Conservation (phyloP, 2,113 vertebrate species). For the Thomomys bottae region DNA sequence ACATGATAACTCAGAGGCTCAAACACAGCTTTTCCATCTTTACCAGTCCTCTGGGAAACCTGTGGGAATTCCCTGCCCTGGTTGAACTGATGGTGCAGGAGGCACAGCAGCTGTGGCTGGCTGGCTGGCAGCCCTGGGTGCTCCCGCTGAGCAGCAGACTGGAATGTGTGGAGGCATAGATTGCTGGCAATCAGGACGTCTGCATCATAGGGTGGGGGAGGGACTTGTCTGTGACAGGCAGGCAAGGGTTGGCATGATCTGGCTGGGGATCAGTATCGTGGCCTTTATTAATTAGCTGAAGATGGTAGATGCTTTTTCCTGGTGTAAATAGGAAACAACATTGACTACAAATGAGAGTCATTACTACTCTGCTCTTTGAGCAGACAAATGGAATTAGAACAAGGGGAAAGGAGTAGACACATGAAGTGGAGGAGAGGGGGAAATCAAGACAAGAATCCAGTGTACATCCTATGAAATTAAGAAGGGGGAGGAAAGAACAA, state of each 20-base stretch:
- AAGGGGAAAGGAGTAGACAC: too few species aligned
- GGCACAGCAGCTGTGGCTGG: neutral
- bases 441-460: too few species aligned
- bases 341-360: neutral
- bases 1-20: neutral
- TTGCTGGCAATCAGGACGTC: neutral
- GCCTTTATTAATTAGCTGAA: neutral
- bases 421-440: too few species aligned
- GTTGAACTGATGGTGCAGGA: neutral
- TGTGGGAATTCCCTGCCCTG: neutral
- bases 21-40: neutral
- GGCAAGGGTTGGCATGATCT: neutral
- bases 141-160: neutral
- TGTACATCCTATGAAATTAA: too few species aligned
- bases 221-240: neutral
- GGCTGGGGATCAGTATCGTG: neutral
- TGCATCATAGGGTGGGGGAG: neutral
- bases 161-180: neutral
- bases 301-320: neutral
- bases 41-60: neutral
- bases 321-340: neutral
- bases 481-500: too few species aligned
- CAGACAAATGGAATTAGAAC: too few species aligned
- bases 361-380: constrained; percentile 41
- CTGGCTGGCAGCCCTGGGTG: neutral